Base-by-base conservation (phyloP, 2,113 vertebrate genomes). In the Rhombomys opimus region DNA sequence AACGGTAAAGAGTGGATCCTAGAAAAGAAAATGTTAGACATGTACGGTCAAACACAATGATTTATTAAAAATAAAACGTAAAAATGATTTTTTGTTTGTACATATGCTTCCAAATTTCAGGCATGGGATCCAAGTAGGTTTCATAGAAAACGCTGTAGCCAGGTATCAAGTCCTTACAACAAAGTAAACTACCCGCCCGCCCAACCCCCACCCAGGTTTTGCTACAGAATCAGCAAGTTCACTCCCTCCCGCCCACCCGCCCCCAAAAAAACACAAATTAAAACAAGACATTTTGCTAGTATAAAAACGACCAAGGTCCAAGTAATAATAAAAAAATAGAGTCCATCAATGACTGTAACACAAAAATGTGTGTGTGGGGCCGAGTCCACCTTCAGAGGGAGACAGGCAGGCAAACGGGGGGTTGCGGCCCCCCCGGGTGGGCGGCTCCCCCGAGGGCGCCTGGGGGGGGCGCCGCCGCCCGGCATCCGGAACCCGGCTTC, bases 1-100 rank as follows among this genome's bases (percentile, higher is more conserved):
- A 96, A 98, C 96, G 97, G 97, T 97, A 98, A 92, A 97, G 98
- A 98, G 98, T 98, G 96, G 97, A 98, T 98, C 98, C 98, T 99
- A 99, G 98, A 92, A 98, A 99, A 99, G 98, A 77, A 98, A 98
- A 98, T 89, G 97, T 98, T 98, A 98, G 98, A 98, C 99, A 87
- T 99, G 72, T 98, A 98, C 98, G 97, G 98, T 98, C 99, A 99
- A 99, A 99, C 98, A 99, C 98, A 99, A 98, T 98, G 98, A 98
- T 99, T 99, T 99, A 99, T 99, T 99, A 99, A 99, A 99, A 99
- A 99, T 99, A 99, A 99, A 99, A 98, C 97, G 98, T 99, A 99
- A 98, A 99, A 99, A 99, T 98, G 97, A 98, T 98, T 98, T 98
- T 46, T 46, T 46, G 46, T 46, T 97, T 98, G 92, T 98, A 99